Percentiles rank a stretch among this genome's conserved stretches.
phyloP scores from a whole-genome alignment of 2,113 vertebrate species.

The Parus major region DNA sequence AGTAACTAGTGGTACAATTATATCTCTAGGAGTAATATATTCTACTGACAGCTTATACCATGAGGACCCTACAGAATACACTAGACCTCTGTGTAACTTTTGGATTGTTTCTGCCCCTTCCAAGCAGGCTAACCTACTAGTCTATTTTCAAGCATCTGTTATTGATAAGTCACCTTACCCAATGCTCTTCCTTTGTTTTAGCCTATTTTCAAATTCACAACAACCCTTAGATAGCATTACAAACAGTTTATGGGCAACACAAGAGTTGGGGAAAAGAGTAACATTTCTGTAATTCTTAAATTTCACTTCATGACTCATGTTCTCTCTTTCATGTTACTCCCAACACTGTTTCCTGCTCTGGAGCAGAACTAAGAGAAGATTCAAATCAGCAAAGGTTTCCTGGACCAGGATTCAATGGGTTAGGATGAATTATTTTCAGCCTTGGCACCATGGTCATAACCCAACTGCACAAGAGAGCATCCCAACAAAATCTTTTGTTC shows the following conservation, averaged over 20 bases:
- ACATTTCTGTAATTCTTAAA: not conserved
- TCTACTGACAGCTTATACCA: not conserved
- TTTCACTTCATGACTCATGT: not conserved
- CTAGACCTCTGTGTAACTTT: not conserved
- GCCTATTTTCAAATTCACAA: not conserved
- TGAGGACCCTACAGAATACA: not conserved
- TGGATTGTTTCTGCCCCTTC: not conserved
- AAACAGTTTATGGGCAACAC: not conserved
- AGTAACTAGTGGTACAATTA: not conserved
- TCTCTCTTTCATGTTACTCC: not conserved
- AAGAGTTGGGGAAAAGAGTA: not conserved
- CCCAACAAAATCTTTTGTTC: not conserved
- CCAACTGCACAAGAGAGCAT: not conserved
- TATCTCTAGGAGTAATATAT: not conserved
- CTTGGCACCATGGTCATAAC: not conserved
- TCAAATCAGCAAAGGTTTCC: not conserved
- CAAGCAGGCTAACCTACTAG: not conserved
- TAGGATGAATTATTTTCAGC: not conserved
- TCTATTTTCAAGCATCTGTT: not conserved
- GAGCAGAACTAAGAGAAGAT: not conserved
- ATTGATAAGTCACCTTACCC: not conserved
- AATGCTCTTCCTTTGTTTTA: not conserved
- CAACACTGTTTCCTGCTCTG: not conserved
- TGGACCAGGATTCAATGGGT: not conserved
- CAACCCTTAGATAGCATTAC: not conserved